Conservation (phyloP, 2,113 vertebrate species). For the Syngnathus floridae region DNA sequence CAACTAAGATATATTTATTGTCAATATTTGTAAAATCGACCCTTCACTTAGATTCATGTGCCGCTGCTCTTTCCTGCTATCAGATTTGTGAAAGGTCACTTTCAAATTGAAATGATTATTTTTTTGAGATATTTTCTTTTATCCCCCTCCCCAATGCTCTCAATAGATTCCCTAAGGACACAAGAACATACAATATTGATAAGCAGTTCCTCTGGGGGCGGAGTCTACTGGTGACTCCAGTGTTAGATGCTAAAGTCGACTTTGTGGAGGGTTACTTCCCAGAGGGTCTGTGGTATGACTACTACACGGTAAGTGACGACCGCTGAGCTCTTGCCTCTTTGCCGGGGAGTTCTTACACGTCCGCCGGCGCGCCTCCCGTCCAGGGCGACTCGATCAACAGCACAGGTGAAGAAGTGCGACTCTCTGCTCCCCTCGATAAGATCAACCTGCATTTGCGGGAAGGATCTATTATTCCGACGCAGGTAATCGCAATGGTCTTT, state of each 20-base stretch:
- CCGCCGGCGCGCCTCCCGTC: not conserved
- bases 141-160: not conserved
- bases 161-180: constrained; percentile 75
- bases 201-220: constrained; percentile 82
- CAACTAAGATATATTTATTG: too few species aligned
- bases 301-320: constrained; percentile 72
- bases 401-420: constrained; percentile 72
- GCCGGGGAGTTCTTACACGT: not conserved
- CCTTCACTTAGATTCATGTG: too few species aligned
- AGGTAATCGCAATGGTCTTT: constrained; percentile 59
- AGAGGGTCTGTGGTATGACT: constrained; percentile 79
- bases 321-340: not conserved
- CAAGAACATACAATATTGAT: constrained; percentile 71
- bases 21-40: too few species aligned
- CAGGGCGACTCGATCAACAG: constrained; percentile 74
- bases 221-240: constrained; percentile 79
- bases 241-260: constrained; percentile 70
- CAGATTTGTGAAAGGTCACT: too few species aligned
- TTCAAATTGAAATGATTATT: too few species aligned
- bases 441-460: constrained; percentile 82
- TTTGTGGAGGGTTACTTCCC: constrained; percentile 76
- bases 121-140: not conserved
- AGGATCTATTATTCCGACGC: constrained; percentile 75
- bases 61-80: too few species aligned
- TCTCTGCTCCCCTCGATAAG: constrained; percentile 76